Evolutionary conservation across 2,888 invertebrate species (phyloP).

Genomic region (Idaea dimidiata): DNA sequence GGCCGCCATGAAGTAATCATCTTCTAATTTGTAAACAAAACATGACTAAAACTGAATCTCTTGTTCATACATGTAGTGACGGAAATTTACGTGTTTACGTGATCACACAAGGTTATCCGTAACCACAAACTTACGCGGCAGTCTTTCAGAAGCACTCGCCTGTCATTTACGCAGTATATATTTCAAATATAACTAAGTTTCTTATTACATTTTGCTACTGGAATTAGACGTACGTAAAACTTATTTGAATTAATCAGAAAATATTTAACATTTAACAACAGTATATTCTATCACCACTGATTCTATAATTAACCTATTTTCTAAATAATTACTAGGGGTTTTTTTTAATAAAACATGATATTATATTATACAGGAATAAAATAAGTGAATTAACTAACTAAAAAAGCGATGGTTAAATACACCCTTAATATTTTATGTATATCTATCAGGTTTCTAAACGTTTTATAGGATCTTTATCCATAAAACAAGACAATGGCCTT

Average conservation of each 20-base stretch:
- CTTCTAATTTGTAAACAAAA: neutral
- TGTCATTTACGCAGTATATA: neutral
- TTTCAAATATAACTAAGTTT: neutral
- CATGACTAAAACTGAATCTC: neutral
- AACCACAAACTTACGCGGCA: neutral
- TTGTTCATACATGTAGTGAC: neutral
- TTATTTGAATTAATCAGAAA: neutral
- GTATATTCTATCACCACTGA: no score
- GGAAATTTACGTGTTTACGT: neutral
- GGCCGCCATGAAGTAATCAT: neutral
- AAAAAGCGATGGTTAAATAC: no score
- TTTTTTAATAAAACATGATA: no score
- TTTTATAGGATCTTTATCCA: neutral
- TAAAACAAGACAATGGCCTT: constrained; percentile 43
- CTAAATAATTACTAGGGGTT: no score
- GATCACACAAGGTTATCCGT: neutral
- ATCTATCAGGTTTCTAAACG: neutral
- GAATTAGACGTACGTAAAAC: neutral
- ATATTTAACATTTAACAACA: no score
- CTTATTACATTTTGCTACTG: neutral
- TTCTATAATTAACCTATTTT: no score
- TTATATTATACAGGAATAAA: no score
- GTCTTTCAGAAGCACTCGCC: neutral
- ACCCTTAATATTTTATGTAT: neutral
- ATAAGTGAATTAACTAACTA: no score